Evolutionary conservation across 2,888 invertebrate species (phyloP), one percentile per base, ranked within the genome.

Genomic region (Carabus problematicus): DNA sequence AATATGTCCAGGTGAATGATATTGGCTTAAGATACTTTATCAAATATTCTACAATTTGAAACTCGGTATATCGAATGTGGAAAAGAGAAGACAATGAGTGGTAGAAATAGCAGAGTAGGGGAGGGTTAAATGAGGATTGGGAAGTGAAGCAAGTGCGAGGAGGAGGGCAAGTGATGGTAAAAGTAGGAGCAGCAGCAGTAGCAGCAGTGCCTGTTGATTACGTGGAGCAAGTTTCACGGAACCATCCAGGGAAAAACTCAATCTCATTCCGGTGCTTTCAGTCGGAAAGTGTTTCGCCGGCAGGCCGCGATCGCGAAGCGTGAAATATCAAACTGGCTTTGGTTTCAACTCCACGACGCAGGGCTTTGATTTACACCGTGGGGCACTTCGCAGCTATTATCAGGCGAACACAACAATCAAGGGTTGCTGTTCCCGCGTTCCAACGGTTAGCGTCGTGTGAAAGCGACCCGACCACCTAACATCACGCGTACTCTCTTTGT

Each of bases 321-420:
- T 63, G 63, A 63, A 63, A 63, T 63, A 63, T 63, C 63, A 63
- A 63, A 63, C 63, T 63, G 63, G 63, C 63, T 63, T 63, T 63
- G 63, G 63, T 63, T 63, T 63, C 49, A 63, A 54, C 54, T 52
- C 63, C n/a, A 19, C 16, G 41, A 41, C 16, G 52, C 40, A 54
- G 18, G n/a, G 54, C 63, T 63, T 63, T 63, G 63, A 63, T 63
- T 63, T 63, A 63, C 54, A 54, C 54, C 54, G 63, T 18, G 63
- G 63, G 63, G 63, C 63, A 63, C 63, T 63, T 63, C 54, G 54
- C 54, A 49, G 63, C 63, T 60, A 60, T 60, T 60, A 60, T 60
- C 60, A 43, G 60, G 29, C 29, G 29, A 58, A 60, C 45, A 19
- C 60, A 60, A 60, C 60, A 60, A 60, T 60, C 60, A 60, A 43